phyloP scores from a whole-genome alignment of 2,888 invertebrate species.

The Caenorhabditis auriculariae region DNA sequence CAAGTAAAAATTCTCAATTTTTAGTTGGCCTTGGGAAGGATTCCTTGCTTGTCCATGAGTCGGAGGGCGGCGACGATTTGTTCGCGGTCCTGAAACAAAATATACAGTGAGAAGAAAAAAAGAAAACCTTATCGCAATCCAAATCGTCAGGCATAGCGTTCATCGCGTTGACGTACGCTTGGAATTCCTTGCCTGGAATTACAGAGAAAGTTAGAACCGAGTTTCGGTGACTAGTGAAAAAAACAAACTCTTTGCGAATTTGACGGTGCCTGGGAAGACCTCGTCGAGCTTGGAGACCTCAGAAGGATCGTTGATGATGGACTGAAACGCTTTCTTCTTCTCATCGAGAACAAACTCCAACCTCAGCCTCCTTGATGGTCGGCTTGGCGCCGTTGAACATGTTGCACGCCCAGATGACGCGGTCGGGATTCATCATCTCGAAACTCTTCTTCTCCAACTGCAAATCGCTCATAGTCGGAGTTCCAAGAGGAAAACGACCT shows the following conservation, averaged over 20 bases:
- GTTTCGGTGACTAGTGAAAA: too few species aligned
- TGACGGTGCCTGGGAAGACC: conserved; percentile 21
- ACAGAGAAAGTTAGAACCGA: too few species aligned
- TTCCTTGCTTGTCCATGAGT: conserved; percentile 16
- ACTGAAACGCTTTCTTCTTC: conserved; percentile 1
- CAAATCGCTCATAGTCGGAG: too few species aligned
- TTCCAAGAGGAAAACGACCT: conserved; percentile 3
- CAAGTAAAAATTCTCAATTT: too few species aligned
- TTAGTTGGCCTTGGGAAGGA: too few species aligned
- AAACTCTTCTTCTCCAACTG: too few species aligned
- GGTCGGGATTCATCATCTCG: too few species aligned
- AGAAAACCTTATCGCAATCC: conserved; percentile 22
- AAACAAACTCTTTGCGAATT: conserved; percentile 18
- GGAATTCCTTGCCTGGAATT: conserved; percentile 30
- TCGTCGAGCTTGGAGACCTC: conserved; percentile 12
- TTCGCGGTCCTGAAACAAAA: conserved; percentile 15
- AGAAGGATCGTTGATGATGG: conserved; percentile 9
- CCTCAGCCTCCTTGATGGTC: conserved; percentile 3
- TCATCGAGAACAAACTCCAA: not conserved
- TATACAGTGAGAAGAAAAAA: too few species aligned
- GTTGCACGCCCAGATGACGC: conserved; percentile 27
- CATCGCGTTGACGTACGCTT: conserved; percentile 19
- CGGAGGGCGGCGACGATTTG: conserved; percentile 26
- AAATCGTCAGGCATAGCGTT: conserved; percentile 12
- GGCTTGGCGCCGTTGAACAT: conserved; percentile 20